Percentiles rank a stretch among this genome's conserved stretches.
Conservation (phyloP, 2,888 invertebrate genomes). For the Coelogynopora nodosa region DNA sequence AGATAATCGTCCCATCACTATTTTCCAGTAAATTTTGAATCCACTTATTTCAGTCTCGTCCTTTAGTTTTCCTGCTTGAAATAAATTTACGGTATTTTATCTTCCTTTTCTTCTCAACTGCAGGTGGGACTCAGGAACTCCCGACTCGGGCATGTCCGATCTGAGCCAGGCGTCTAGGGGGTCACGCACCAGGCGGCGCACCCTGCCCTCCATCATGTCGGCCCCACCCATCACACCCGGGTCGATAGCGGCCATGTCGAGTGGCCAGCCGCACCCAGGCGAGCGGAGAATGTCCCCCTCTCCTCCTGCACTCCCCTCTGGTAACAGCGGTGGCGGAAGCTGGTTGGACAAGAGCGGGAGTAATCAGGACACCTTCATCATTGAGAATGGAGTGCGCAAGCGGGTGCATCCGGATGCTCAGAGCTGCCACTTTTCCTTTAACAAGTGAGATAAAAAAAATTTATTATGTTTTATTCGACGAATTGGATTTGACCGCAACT, state of each 20-base stretch:
- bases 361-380: slow-evolving; percentile 52
- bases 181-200: slow-evolving; percentile 22
- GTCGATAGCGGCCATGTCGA: slow-evolving; percentile 12
- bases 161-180: neutral
- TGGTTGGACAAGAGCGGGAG: neutral
- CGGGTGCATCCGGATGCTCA: slow-evolving; percentile 54
- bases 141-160: neutral
- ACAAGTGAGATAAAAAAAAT: neutral
- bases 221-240: slow-evolving; percentile 37
- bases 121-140: neutral
- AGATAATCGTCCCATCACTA: too few species aligned
- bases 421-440: neutral
- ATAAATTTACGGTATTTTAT: too few species aligned
- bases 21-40: too few species aligned
- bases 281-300: neutral
- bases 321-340: too few species aligned
- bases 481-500: too few species aligned
- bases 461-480: too few species aligned
- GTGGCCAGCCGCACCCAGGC: neutral
- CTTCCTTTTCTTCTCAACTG: too few species aligned
- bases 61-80: too few species aligned
- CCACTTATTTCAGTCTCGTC: too few species aligned
- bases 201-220: slow-evolving; percentile 44
- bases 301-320: too few species aligned
- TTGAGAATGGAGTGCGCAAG: slow-evolving; percentile 60